Evolutionary conservation across 2,888 invertebrate species (phyloP).

Genomic region (Frankliniella fusca): DNA sequence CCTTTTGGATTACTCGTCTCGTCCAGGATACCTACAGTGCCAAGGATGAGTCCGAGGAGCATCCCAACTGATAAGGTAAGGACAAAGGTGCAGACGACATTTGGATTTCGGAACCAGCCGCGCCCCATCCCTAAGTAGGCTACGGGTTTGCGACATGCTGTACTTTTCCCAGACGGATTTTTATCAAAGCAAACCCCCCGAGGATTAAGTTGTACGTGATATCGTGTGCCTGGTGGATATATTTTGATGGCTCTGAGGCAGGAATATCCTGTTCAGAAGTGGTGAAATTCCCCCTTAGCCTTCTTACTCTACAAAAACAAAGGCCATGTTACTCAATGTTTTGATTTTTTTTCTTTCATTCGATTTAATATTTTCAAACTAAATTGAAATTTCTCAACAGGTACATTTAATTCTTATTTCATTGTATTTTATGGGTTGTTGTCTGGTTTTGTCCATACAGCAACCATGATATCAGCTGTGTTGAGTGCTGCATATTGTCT

Average conservation of each 20-base stretch:
- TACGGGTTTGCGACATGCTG: neutral
- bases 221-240: too few relatives aligned
- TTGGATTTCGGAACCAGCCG: neutral
- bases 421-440: neutral
- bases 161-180: neutral
- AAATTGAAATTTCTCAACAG: too few relatives aligned
- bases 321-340: neutral
- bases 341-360: too few relatives aligned
- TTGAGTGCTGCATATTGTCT: neutral
- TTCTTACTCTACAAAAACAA: neutral
- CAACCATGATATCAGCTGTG: neutral
- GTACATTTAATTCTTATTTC: too few relatives aligned
- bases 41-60: slow-evolving; percentile 21
- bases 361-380: too few relatives aligned
- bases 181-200: too few relatives aligned
- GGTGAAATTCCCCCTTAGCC: slow-evolving; percentile 15
- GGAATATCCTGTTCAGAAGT: neutral
- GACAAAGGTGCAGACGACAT: slow-evolving; percentile 14
- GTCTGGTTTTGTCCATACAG: neutral
- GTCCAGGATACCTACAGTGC: slow-evolving; percentile 14
- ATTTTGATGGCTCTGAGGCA: too few relatives aligned
- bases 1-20: slow-evolving; percentile 24
- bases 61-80: slow-evolving; percentile 16
- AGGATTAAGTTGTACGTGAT: too few relatives aligned
- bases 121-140: slow-evolving; percentile 21